These are phyloP conservation scores for Drosophila chauvacae DNA, from an alignment of 1,140 invertebrate species.

Conservation along the genomic window DNA sequence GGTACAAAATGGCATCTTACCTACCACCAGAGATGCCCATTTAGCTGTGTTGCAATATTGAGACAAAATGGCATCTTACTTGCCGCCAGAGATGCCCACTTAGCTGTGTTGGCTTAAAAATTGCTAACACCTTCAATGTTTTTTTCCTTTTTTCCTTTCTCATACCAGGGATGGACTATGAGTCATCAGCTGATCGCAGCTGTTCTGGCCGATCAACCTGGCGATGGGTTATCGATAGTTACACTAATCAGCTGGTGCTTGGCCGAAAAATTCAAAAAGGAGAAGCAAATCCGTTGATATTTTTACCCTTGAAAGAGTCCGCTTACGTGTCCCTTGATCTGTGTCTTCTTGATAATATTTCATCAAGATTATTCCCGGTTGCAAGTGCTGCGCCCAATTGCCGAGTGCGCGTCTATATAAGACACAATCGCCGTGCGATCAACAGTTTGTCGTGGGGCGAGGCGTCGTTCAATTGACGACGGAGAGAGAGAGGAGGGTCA, in stretches of 20 bases:
- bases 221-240: neutral
- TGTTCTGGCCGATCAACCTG: no score
- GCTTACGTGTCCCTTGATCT: slow-evolving; percentile 1
- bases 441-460: neutral
- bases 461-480: neutral
- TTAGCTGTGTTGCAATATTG: no score
- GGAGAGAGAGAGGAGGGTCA: neutral
- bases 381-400: neutral
- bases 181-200: no score
- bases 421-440: slow-evolving; percentile 1
- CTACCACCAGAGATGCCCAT: no score
- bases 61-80: no score
- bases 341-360: slow-evolving; percentile 14
- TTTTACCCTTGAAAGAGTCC: neutral
- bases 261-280: slow-evolving; percentile 1
- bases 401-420: neutral
- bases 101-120: no score
- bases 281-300: neutral
- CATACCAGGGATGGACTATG: no score
- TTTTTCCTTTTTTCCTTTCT: no score
- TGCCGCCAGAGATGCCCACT: no score
- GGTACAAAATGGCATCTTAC: no score
- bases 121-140: no score
- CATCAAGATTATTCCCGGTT: neutral
- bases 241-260: slow-evolving; percentile 4